Percentiles rank a stretch among this genome's conserved stretches.
Conservation (phyloP, 2,113 vertebrate genomes). For the Xerus inauris region DNA sequence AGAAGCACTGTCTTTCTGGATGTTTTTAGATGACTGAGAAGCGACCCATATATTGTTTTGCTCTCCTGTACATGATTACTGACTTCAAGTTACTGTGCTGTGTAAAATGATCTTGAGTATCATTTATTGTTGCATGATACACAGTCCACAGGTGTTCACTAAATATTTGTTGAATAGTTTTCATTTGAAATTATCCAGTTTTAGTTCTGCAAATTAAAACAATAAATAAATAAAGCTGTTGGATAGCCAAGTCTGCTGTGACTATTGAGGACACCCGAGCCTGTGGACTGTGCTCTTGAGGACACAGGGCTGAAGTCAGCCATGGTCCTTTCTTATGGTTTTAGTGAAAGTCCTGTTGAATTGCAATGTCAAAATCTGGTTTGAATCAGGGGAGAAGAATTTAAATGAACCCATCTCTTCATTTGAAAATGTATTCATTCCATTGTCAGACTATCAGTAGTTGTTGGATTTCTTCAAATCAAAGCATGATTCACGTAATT, state of each 20-base stretch:
- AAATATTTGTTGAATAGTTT: neutral
- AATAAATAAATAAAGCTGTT: neutral
- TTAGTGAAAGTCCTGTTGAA: neutral
- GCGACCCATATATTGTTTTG: neutral
- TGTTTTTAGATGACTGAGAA: neutral
- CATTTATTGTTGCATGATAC: neutral
- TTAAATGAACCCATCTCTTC: conserved; percentile 70
- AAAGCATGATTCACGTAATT: conserved; percentile 83
- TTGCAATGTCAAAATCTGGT: conserved; percentile 40
- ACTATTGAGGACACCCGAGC: neutral
- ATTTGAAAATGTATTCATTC: conserved; percentile 70
- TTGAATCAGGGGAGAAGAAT: conserved; percentile 57
- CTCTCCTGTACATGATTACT: neutral
- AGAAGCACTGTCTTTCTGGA: neutral
- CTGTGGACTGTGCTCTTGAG: neutral
- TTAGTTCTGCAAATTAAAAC: neutral
- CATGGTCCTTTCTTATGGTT: neutral
- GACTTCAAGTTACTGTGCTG: neutral
- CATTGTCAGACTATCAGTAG: conserved; percentile 73
- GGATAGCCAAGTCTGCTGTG: neutral
- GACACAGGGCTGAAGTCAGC: neutral
- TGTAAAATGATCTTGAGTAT: neutral
- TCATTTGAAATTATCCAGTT: conserved; percentile 4
- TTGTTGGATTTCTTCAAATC: conserved; percentile 80
- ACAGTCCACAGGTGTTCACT: neutral